Evolutionary conservation across 30 jellyfish, hydroid and myxozoan species (phyloP), one percentile per base, ranked within the genome.

Genomic region (Cassiopea andromeda): DNA sequence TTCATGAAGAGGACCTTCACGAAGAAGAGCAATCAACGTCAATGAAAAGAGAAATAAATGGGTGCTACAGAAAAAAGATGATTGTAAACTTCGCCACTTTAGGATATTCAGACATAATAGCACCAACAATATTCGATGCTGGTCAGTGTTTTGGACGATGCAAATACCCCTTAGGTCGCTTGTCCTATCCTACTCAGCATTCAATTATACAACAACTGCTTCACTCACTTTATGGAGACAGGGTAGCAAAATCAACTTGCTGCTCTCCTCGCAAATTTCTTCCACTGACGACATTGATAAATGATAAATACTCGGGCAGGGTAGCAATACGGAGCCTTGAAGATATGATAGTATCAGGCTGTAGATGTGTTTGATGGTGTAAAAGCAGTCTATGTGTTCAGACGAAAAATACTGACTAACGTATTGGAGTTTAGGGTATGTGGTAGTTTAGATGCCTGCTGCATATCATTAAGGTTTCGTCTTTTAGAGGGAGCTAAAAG

Each of bases 71-170:
- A 47, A 60, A 43, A 57, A 85, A 88, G 84, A 72, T 91, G 71
- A 59, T 49, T 43, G 97, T 91, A 58, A 85, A 91, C 58, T 91
- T 91, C 59, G 86, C 76, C 61, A 80, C 88, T 12, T 60, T 91
- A 10, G 97, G 97, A 48, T 91, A 84, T 75, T 61, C 48, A 60
- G 49, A 91, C 78, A 78, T 91, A 69, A 57, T 91, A 48, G 97
- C 92, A 0, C 97, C 97, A 14, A 71, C 90, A 1, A 73, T 60
- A 10, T 91, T 70, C 84, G 92, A 91, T 74, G 93, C 93, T 46
- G 87, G 87, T 45, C 97, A 91, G 49, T 91, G 97, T 79, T 15
- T 60, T 45, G 97, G 97, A n/a, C 77, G n/a, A 13, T 91, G 97
- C 54, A 48, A 45, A 44, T 91, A 80, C 70, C 97, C 97, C 13